A percentile compares a stretch with the other conserved stretches of the same genome.
phyloP scores from a whole-genome alignment of 2,888 invertebrate species.

The Frankliniella intonsa region DNA sequence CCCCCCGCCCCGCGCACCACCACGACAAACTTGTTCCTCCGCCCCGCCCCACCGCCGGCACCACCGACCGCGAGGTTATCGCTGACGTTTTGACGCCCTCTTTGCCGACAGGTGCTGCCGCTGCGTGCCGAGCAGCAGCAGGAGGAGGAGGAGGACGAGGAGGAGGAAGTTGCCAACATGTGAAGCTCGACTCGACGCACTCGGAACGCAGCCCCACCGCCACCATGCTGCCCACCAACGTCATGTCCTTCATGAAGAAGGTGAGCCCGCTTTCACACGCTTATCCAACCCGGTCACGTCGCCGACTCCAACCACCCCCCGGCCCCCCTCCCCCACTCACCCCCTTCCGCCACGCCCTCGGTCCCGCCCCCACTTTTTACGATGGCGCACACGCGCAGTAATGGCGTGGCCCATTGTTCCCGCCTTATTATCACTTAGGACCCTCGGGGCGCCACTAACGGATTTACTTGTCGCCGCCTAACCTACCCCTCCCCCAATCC shows the following conservation, averaged over 20 bases:
- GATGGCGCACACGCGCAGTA: background rate
- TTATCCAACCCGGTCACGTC: background rate
- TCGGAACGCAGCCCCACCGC: conserved; percentile 9
- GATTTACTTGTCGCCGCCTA: too few species aligned
- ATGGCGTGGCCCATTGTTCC: background rate
- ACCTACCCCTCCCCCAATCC: too few species aligned
- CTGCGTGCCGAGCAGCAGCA: too few species aligned
- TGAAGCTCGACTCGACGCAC: background rate
- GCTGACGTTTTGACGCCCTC: too few species aligned
- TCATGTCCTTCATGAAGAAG: conserved; percentile 91
- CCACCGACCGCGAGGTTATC: too few species aligned
- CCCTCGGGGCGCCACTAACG: too few species aligned
- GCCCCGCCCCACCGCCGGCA: too few species aligned
- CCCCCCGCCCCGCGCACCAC: too few species aligned
- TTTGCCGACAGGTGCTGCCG: background rate
- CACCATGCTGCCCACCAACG: conserved; percentile 84
- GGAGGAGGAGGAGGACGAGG: background rate
- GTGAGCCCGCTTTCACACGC: conserved; percentile 52
- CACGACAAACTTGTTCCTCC: too few species aligned
- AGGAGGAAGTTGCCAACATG: conserved; percentile 29
- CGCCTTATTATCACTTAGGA: background rate
- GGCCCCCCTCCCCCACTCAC: background rate
- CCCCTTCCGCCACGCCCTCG: too few species aligned
- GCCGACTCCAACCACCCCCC: background rate
- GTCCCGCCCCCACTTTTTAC: conserved; percentile 3